phyloP scores from a whole-genome alignment of 1,140 invertebrate species.

The Eumaeus atala region DNA sequence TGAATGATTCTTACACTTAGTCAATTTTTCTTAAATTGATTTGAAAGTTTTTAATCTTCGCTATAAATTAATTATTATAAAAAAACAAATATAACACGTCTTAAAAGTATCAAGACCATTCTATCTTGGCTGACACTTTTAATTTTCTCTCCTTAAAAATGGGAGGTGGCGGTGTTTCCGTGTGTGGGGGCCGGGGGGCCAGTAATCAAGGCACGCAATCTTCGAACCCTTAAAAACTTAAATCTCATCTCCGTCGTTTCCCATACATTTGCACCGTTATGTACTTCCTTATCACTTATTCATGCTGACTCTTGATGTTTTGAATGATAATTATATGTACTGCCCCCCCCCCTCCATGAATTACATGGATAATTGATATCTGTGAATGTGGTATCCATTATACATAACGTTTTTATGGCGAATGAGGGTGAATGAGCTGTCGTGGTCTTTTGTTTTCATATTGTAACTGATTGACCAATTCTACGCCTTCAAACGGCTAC shows the following conservation, averaged over 20 bases:
- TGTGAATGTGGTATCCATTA: too few relatives aligned
- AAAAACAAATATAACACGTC: conserved; percentile 25
- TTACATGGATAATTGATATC: too few relatives aligned
- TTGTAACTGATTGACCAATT: too few relatives aligned
- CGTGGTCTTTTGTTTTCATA: too few relatives aligned
- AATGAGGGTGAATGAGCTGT: too few relatives aligned
- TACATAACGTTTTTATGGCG: too few relatives aligned
- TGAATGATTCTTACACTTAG: neutral
- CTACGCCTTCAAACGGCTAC: too few relatives aligned
- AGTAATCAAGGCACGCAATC: conserved; percentile 73
- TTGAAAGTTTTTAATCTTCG: too few relatives aligned
- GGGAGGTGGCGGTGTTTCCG: conserved; percentile 45
- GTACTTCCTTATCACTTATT: conserved; percentile 6
- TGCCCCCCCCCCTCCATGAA: too few relatives aligned
- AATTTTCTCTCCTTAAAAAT: conserved; percentile 74
- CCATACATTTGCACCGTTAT: conserved; percentile 24
- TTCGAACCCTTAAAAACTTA: conserved; percentile 74
- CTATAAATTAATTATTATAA: too few relatives aligned
- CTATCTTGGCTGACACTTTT: conserved; percentile 49
- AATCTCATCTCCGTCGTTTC: conserved; percentile 71
- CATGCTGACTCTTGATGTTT: neutral
- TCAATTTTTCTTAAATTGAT: too few relatives aligned
- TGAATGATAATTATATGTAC: too few relatives aligned
- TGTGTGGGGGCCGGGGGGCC: conserved; percentile 41
- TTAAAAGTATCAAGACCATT: conserved; percentile 54